A percentile compares a stretch with the other conserved stretches of the same genome.
Conservation (phyloP, 2,888 invertebrate genomes). For the Oxyscelio sp. region DNA sequence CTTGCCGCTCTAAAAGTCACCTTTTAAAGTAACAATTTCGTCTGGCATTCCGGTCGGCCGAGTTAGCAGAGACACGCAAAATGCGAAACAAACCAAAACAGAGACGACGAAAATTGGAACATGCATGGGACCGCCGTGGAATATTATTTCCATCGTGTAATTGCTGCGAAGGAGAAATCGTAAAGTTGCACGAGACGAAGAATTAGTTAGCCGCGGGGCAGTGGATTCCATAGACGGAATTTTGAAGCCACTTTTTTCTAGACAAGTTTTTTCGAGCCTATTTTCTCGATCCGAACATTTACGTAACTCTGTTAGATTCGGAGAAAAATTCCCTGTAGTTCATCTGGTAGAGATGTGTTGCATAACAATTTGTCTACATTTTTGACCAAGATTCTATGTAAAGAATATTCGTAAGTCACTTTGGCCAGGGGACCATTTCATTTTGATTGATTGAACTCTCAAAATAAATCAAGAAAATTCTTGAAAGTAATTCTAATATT, state of each 20-base stretch:
- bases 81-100: conserved; percentile 30
- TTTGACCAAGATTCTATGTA: too few species aligned
- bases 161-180: conserved; percentile 42
- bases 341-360: too few species aligned
- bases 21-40: conserved; percentile 33
- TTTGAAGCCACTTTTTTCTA: too few species aligned
- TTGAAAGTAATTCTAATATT: too few species aligned
- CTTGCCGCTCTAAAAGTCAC: conserved; percentile 26
- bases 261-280: conserved; percentile 17
- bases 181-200: conserved; percentile 37
- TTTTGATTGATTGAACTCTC: too few species aligned
- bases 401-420: too few species aligned
- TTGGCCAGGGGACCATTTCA: too few species aligned
- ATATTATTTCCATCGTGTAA: conserved; percentile 44
- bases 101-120: conserved; percentile 39
- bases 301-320: conserved; percentile 36
- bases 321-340: conserved; percentile 12
- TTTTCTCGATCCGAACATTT: not conserved
- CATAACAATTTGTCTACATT: too few species aligned
- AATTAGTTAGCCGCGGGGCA: conserved; percentile 33
- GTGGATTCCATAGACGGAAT: conserved; percentile 13
- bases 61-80: conserved; percentile 51
- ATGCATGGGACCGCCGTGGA: conserved; percentile 50
- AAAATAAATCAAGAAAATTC: too few species aligned
- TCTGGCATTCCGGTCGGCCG: conserved; percentile 16